These are phyloP conservation scores for Gyps fulvus DNA, from an alignment of 2,113 vertebrate genomes.

Conservation along the genomic window DNA sequence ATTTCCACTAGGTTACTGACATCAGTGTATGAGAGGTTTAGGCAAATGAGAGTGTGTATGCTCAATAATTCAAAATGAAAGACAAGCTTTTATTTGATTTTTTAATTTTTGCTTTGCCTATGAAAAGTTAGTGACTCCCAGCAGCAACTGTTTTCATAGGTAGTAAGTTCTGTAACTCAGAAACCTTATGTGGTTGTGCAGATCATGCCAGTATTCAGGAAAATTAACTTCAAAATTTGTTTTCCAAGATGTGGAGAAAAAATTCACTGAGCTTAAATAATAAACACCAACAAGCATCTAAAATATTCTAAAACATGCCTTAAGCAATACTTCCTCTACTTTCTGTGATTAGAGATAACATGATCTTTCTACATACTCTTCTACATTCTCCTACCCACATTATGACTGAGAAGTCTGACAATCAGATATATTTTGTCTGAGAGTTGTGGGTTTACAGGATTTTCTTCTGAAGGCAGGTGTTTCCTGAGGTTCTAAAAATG, in stretches of 20 bases:
- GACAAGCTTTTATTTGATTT: not conserved
- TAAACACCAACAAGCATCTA: slow-evolving; percentile 31
- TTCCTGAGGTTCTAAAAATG: not conserved
- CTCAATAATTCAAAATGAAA: not conserved
- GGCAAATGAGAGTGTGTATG: not conserved
- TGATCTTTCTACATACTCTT: not conserved
- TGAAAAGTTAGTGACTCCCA: not conserved
- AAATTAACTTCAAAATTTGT: not conserved
- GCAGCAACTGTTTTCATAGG: not conserved
- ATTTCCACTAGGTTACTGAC: not conserved
- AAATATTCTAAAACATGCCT: slow-evolving; percentile 55
- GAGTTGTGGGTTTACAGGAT: not conserved
- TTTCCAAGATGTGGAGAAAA: not conserved
- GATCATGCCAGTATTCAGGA: not conserved
- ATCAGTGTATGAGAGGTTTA: not conserved
- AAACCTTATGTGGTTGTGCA: not conserved
- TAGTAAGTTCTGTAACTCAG: not conserved
- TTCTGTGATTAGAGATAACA: not conserved
- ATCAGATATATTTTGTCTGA: not conserved
- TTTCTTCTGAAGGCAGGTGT: slow-evolving; percentile 11
- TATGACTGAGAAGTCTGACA: not conserved
- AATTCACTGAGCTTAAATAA: slow-evolving; percentile 1
- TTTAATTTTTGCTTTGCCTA: not conserved
- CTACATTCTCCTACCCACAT: not conserved
- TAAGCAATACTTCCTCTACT: not conserved